phyloP scores from a whole-genome alignment of 2,888 invertebrate genomes.

The Pristionchus japonicus region DNA sequence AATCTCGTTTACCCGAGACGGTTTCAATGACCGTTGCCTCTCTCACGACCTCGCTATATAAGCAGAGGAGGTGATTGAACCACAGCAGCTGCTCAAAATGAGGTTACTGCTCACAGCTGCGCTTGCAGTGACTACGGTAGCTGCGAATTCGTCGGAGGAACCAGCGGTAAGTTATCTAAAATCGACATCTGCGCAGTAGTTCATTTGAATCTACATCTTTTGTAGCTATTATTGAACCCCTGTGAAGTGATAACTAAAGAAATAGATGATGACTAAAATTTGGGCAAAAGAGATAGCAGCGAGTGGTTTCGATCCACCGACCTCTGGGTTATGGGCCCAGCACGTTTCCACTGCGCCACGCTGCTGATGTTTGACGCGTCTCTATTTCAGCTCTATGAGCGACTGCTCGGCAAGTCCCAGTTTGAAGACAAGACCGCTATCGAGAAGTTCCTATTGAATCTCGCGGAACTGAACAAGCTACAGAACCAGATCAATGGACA shows the following conservation, averaged over 20 bases:
- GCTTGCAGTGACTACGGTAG: not conserved
- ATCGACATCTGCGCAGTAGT: no score
- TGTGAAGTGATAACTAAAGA: no score
- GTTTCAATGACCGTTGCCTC: slow-evolving; percentile 29
- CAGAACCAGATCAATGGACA: slow-evolving; percentile 55
- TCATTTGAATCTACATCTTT: no score
- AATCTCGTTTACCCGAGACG: slow-evolving; percentile 15
- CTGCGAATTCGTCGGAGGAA: not conserved
- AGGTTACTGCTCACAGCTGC: not conserved
- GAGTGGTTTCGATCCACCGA: slow-evolving; percentile 81
- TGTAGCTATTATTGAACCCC: no score
- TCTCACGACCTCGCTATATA: slow-evolving; percentile 35
- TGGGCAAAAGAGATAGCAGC: slow-evolving; percentile 1
- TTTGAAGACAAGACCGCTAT: slow-evolving; percentile 24
- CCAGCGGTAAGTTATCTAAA: slow-evolving; percentile 8
- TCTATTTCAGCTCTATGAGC: slow-evolving; percentile 42
- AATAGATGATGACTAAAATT: no score
- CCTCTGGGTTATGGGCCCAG: slow-evolving; percentile 91
- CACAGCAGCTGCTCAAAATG: not conserved
- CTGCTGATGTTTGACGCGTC: slow-evolving; percentile 78
- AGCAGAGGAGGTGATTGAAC: slow-evolving; percentile 11
- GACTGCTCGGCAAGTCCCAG: slow-evolving; percentile 45
- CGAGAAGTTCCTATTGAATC: slow-evolving; percentile 51
- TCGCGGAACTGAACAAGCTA: slow-evolving; percentile 55
- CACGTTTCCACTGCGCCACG: slow-evolving; percentile 88